A percentile compares a stretch with the other conserved stretches of the same genome.
phyloP scores from a whole-genome alignment of 2,888 invertebrate genomes.

The Drosophila neonasuta region DNA sequence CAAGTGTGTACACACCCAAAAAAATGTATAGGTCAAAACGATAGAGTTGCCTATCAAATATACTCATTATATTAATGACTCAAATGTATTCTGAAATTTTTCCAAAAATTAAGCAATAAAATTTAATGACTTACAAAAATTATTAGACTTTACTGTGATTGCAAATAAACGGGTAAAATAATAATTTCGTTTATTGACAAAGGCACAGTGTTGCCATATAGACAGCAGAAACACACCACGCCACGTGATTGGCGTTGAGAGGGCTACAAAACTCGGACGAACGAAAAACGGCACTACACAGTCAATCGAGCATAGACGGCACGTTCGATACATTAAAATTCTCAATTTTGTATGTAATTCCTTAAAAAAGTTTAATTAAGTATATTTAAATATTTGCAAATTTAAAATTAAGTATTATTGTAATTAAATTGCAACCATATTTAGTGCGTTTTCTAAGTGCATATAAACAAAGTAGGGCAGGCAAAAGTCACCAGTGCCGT shows the following conservation, averaged over 20 bases:
- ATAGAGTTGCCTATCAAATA: constrained; percentile 34
- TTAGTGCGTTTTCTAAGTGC: neutral
- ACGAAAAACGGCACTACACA: constrained; percentile 60
- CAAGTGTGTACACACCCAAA: constrained; percentile 48
- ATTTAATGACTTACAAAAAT: neutral
- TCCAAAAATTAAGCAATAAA: neutral
- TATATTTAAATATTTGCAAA: neutral
- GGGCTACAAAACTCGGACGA: constrained; percentile 65
- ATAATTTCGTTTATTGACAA: constrained; percentile 13
- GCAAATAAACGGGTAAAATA: neutral
- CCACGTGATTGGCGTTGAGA: constrained; percentile 53
- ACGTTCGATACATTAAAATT: constrained; percentile 5
- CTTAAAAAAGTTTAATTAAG: neutral
- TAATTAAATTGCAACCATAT: neutral
- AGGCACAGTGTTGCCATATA: constrained; percentile 54
- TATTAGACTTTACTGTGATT: neutral
- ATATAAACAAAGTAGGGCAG: constrained; percentile 22
- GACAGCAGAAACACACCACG: constrained; percentile 46
- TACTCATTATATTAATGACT: neutral
- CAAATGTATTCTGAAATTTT: neutral
- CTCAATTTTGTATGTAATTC: neutral
- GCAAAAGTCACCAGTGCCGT: constrained; percentile 23
- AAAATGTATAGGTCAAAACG: neutral
- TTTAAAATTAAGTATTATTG: neutral
- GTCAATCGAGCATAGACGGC: constrained; percentile 30